phyloP scores from a whole-genome alignment of 2,888 invertebrate genomes.

The Conistra vaccinii region DNA sequence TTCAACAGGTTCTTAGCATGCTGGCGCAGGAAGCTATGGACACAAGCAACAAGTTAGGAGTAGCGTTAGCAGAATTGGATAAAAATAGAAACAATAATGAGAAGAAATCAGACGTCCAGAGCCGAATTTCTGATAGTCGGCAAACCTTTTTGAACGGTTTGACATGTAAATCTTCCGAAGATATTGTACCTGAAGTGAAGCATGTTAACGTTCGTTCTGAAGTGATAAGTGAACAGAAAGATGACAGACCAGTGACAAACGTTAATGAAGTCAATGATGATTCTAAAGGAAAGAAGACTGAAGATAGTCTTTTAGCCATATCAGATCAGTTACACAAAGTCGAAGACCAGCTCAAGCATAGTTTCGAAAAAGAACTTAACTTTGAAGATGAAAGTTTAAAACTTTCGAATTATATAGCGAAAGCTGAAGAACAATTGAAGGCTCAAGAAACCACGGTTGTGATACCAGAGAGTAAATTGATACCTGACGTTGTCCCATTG shows the following conservation, averaged over 20 bases:
- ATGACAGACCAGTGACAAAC: constrained; percentile 46
- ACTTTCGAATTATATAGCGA: constrained; percentile 75
- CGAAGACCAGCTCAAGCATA: constrained; percentile 87
- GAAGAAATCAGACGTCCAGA: constrained; percentile 85
- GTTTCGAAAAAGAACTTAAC: constrained; percentile 86
- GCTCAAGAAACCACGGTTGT: constrained; percentile 78
- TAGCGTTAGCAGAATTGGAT: constrained; percentile 92
- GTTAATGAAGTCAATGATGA: constrained; percentile 56
- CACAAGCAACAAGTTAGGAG: constrained; percentile 93
- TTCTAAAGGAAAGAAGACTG: constrained; percentile 86
- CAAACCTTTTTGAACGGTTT: constrained; percentile 87
- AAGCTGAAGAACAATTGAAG: constrained; percentile 76
- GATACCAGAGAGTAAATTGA: constrained; percentile 75
- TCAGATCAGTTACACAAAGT: constrained; percentile 88
- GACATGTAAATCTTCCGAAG: constrained; percentile 79
- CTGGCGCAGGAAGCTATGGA: constrained; percentile 94
- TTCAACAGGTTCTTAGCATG: constrained; percentile 94
- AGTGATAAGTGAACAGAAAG: constrained; percentile 68
- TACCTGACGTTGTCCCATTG: constrained; percentile 76
- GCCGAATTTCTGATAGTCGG: constrained; percentile 88
- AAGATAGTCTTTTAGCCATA: constrained; percentile 88
- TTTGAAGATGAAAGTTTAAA: constrained; percentile 82
- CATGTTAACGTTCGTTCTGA: constrained; percentile 76
- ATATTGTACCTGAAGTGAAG: constrained; percentile 75
- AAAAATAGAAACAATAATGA: constrained; percentile 86